Evolutionary conservation across 2,113 vertebrate genomes (phyloP), one percentile per base, ranked within the genome.

Genomic region (Gopherus evgoodei): DNA sequence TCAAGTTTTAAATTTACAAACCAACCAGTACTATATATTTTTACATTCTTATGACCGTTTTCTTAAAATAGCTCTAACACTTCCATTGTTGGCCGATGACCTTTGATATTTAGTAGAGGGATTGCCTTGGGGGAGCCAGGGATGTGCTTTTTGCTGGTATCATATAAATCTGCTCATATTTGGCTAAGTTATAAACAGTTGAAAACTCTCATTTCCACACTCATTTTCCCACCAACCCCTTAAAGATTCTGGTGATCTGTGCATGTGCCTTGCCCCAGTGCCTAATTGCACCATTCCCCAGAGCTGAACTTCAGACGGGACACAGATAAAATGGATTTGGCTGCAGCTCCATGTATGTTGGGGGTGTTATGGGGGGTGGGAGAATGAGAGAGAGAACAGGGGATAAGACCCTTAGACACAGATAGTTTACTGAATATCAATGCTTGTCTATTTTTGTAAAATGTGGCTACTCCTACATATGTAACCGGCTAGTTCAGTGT

Each of bases 201-300:
- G 29, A 16, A 90, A 96, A 49, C 5, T 24, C 54, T 56, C 22
- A 56, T 57, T 57, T 57, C 56, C 56, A 25, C 24, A 57, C 24
- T 57, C 3, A 57, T 57, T 57, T 57, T 25, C 56, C 24, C 2
- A 10, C 56, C 8, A 57, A 57, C 56, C 25, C 56, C 54, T 62
- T 94, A 87, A 90, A 80, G 93, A 95, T 91, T 95, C 62, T 93
- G 83, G 65, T 91, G 35, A 35, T 53, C 84, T 89, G 52, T 93
- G 69, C 22, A 75, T 59, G 80, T 83, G 31, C 29, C 47, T 42
- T 50, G 88, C 76, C 87, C 93, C 89, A 81, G 91, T 90, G 44
- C 81, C 78, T 94, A 5, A 1, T 52, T 59, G 83, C 21, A 54
- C 53, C 53, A 9, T 54, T 54, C 53, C 53, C 53, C 53, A 82